Base-by-base conservation (phyloP, 2,797 vertebrate genomes). In the Sebastes hubbsi region DNA sequence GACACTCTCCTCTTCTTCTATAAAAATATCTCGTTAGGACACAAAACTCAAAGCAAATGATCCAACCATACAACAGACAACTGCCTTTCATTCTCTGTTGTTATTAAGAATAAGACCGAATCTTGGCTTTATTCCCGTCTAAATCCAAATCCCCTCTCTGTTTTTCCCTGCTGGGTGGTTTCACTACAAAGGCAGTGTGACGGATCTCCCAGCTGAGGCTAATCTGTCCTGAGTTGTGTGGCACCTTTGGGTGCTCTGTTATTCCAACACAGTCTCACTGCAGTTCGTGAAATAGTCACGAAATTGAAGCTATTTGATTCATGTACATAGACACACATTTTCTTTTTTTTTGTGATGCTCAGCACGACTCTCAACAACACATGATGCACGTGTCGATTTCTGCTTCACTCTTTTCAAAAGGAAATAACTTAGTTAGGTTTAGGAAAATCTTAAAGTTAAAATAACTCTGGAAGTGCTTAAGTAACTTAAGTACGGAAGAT, bases 151-250 rank as follows among this genome's bases (percentile, higher is more conserved):
- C 87, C 78, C 71, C 5, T 27, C 42, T 69, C 25, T 79, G 79
- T 72, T 72, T 76, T 75, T 65, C 73, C 72, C 60, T 73, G 81
- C 74, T 46, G 77, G 64, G 75, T 67, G 82, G 75, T 91, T 88
- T 83, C 62, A 77, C 80, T 85, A 79, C 78, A 88, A 89, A 86
- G 83, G 64, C 84, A 14, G 63, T 54, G 82, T 86, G 86, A 84
- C 69, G 1, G 80, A 84, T 85, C 68, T 52, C 52, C 84, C 83
- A 60, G 25, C 75, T 81, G 74, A 81, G 14, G 77, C 76, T 86
- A 89, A 92, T 88, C 80, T 81, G 75, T 24, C 58, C 82, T 67
- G 67, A 84, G 85, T 65, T 71, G 75, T 79, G 75, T 82, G 83
- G 68, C 83, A 85, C 85, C 85, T 84, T 75, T 69, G 66, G 82